Evolutionary conservation across 2,888 invertebrate species (phyloP).

Genomic region (Nysson spinosus): DNA sequence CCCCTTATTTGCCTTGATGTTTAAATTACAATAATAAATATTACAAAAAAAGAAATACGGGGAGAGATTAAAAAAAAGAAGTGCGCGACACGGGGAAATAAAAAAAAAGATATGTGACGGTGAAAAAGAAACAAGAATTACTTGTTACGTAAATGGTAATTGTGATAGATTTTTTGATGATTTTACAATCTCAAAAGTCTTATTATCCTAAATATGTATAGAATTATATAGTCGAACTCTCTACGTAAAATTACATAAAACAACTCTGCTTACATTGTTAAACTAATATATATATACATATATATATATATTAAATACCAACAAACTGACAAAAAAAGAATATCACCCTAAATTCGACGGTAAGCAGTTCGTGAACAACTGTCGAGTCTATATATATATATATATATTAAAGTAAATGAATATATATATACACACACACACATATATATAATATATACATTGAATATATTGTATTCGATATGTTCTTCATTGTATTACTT

Average conservation of each 20-base stretch:
- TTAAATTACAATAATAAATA: conserved; percentile 77
- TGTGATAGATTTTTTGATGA: conserved; percentile 85
- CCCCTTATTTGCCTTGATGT: conserved; percentile 78
- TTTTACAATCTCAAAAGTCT: conserved; percentile 83
- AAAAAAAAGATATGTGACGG: conserved; percentile 55
- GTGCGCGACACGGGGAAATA: too few species aligned
- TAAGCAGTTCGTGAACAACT: conserved; percentile 29
- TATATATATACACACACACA: too few species aligned
- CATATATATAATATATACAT: too few species aligned
- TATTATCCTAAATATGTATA: conserved; percentile 78
- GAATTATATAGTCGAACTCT: conserved; percentile 77
- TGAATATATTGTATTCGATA: conserved; percentile 42
- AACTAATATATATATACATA: too few species aligned
- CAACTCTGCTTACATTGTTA: conserved; percentile 66
- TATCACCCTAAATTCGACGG: conserved; percentile 44
- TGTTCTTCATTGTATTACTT: conserved; percentile 53
- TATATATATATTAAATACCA: conserved; percentile 38
- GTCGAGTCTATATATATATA: conserved; percentile 38
- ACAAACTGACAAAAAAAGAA: conserved; percentile 14
- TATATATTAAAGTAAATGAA: too few species aligned
- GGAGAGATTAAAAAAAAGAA: too few species aligned
- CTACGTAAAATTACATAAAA: conserved; percentile 70
- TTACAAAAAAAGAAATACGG: conserved; percentile 62
- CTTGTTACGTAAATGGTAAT: conserved; percentile 78
- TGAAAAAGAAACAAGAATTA: conserved; percentile 68